Percentiles rank a stretch among this genome's conserved stretches.
phyloP scores from a whole-genome alignment of 1,140 invertebrate genomes.

The Scaptomyza pallida region DNA sequence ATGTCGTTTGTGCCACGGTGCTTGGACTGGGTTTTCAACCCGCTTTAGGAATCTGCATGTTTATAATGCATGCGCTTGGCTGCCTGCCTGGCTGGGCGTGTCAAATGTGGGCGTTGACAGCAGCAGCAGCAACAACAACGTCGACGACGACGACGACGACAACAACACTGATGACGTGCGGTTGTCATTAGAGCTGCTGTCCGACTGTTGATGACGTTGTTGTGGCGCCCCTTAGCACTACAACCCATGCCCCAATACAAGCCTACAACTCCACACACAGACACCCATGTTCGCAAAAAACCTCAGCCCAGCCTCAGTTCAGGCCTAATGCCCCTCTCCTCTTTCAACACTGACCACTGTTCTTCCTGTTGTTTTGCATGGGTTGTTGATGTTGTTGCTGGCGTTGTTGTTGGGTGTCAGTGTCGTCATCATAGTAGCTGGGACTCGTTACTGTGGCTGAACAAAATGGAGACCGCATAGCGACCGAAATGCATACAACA shows the following conservation, averaged over 20 bases:
- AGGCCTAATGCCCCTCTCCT: conserved; percentile 20
- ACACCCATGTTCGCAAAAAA: not conserved
- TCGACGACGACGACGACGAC: conserved; percentile 26
- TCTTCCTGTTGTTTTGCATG: conserved; percentile 66
- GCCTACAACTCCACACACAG: not conserved
- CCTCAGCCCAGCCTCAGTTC: not conserved
- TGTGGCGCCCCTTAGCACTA: conserved; percentile 35
- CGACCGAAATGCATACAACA: conserved; percentile 77
- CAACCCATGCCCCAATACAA: not conserved
- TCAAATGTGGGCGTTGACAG: conserved; percentile 60
- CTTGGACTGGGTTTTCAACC: not conserved
- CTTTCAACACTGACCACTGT: conserved; percentile 32
- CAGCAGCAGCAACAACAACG: conserved; percentile 22
- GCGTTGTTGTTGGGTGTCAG: conserved; percentile 36
- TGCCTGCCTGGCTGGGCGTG: conserved; percentile 64
- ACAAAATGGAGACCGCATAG: conserved; percentile 64
- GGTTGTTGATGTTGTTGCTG: too few species aligned
- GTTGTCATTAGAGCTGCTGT: conserved; percentile 72
- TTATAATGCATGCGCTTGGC: conserved; percentile 39
- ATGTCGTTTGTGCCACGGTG: not conserved
- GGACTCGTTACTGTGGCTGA: conserved; percentile 8
- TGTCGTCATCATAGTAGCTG: conserved; percentile 28
- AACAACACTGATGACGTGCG: conserved; percentile 72
- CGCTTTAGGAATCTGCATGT: conserved; percentile 48
- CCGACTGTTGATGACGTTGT: conserved; percentile 62